A percentile compares a stretch with the other conserved stretches of the same genome.
Conservation (phyloP, 92 coral and sea anemone genomes). For the Paragorgia papillata region DNA sequence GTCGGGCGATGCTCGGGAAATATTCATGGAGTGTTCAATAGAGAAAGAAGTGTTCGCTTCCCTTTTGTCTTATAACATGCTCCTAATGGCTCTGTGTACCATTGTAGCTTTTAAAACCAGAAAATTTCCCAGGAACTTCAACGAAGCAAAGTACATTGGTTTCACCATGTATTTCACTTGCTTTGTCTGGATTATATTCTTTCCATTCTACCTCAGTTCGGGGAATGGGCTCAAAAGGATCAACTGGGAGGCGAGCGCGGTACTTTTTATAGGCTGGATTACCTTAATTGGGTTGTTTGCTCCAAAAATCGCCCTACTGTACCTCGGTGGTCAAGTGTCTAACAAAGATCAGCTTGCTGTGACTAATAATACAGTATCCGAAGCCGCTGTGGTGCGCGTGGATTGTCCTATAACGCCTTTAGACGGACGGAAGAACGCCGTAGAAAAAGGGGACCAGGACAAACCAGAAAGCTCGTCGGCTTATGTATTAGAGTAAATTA, state of each 20-base stretch:
- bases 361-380: constrained; percentile 21
- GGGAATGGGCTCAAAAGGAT: constrained; percentile 43
- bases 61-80: constrained; percentile 72
- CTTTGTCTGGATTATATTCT: constrained; percentile 85
- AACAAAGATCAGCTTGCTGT: constrained; percentile 26
- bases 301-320: constrained; percentile 65
- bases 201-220: constrained; percentile 78
- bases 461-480: too few species aligned
- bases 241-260: constrained; percentile 63
- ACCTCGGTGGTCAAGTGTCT: not conserved
- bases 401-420: not conserved
- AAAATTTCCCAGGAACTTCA: constrained; percentile 87
- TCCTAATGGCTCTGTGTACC: constrained; percentile 81
- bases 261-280: constrained; percentile 73
- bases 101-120: constrained; percentile 90
- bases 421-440: not conserved
- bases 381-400: constrained; percentile 3
- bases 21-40: constrained; percentile 67
- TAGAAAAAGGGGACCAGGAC: not conserved
- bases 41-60: constrained; percentile 66
- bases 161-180: constrained; percentile 91
- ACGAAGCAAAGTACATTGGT: constrained; percentile 95
- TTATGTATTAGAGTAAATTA: too few species aligned
- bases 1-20: not conserved
- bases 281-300: constrained; percentile 79